A percentile compares a stretch with the other conserved stretches of the same genome.
Conservation (phyloP, 2,888 invertebrate genomes). For the Pedicia rivosa region DNA sequence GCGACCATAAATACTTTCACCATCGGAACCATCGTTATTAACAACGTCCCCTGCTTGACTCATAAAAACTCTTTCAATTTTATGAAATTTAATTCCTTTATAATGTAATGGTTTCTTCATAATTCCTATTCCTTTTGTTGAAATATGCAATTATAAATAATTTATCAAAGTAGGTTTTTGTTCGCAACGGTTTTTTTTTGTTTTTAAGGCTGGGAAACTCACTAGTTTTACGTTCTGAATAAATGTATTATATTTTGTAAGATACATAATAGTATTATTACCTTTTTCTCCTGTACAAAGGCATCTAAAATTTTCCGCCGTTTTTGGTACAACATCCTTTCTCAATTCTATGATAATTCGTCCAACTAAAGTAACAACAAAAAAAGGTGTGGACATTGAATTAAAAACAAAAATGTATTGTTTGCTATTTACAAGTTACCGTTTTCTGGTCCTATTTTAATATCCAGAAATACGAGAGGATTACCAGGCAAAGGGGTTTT, state of each 20-base stretch:
- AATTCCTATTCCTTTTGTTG: conserved; percentile 36
- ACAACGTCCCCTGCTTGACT: conserved; percentile 70
- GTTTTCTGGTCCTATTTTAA: conserved; percentile 47
- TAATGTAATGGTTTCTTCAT: conserved; percentile 63
- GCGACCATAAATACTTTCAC: conserved; percentile 88
- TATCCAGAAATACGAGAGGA: conserved; percentile 55
- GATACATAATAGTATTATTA: too few species aligned
- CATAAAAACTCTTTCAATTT: conserved; percentile 76
- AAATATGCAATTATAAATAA: too few species aligned
- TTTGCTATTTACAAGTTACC: conserved; percentile 31
- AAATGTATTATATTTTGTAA: too few species aligned
- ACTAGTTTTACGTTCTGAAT: too few species aligned
- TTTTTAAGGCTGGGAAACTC: too few species aligned
- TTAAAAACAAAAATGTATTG: background rate
- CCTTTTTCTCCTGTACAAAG: conserved; percentile 88
- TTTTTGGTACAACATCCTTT: conserved; percentile 67
- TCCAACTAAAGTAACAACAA: conserved; percentile 38
- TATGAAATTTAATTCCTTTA: conserved; percentile 69
- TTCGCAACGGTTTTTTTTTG: too few species aligned
- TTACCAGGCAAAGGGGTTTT: conserved; percentile 23
- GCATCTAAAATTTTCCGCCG: conserved; percentile 81
- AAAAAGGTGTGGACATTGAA: background rate
- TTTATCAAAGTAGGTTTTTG: too few species aligned
- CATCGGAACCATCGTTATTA: conserved; percentile 68
- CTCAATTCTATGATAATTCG: conserved; percentile 75